These are phyloP conservation scores for Coptodon rendalli DNA, from an alignment of 2,113 vertebrate genomes.

Conservation along the genomic window DNA sequence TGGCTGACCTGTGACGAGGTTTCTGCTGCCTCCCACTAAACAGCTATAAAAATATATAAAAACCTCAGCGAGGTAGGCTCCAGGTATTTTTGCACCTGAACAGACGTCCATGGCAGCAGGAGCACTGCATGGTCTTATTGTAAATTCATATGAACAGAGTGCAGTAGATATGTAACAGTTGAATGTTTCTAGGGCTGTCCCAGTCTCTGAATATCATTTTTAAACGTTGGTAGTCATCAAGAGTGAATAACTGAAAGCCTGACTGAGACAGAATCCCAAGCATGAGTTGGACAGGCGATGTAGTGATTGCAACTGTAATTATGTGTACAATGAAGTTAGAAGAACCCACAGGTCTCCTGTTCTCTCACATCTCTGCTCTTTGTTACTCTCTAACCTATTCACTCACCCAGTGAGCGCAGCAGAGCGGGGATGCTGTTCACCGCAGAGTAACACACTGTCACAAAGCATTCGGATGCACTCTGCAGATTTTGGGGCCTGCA, in stretches of 20 bases:
- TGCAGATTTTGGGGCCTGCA: neutral
- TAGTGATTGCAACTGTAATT: neutral
- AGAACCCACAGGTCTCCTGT: neutral
- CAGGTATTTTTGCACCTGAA: neutral
- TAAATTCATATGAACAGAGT: neutral
- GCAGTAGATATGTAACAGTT: neutral
- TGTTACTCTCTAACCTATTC: neutral
- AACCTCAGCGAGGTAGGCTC: neutral
- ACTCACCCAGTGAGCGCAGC: neutral
- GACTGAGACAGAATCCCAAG: neutral
- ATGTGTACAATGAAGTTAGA: neutral
- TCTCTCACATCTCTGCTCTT: neutral
- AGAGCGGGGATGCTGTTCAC: neutral
- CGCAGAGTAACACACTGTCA: neutral
- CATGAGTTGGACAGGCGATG: neutral
- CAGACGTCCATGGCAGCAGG: neutral
- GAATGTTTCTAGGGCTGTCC: neutral
- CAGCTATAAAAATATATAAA: neutral
- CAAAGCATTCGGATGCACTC: neutral
- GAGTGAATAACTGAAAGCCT: neutral
- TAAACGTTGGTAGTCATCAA: neutral
- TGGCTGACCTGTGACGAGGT: constrained; percentile 1
- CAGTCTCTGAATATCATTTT: neutral
- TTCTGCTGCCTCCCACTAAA: neutral
- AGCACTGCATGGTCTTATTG: neutral